phyloP scores from a whole-genome alignment of 2,797 vertebrate species.

The Balearica regulorum region DNA sequence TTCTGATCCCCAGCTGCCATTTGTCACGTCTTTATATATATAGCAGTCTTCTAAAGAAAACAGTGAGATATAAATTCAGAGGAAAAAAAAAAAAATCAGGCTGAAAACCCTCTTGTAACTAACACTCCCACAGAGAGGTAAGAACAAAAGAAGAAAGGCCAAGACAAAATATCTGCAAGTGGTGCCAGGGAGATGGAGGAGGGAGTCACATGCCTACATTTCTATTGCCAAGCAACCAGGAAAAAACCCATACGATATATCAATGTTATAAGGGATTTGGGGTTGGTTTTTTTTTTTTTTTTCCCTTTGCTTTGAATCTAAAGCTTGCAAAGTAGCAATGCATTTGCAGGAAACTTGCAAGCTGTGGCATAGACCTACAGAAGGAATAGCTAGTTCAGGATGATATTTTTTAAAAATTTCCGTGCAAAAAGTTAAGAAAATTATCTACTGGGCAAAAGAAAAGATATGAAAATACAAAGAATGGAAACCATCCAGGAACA shows the following conservation, averaged over 20 bases:
- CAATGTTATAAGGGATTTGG: not conserved
- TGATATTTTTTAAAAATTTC: not conserved
- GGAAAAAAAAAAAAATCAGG: not conserved
- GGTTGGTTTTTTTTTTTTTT: not conserved
- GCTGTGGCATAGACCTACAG: not conserved
- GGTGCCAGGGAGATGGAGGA: slow-evolving; percentile 10
- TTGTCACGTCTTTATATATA: not conserved
- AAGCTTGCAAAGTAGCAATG: not conserved
- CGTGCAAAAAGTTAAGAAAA: not conserved
- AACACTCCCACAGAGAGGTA: slow-evolving; percentile 24
- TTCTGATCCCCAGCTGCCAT: not conserved
- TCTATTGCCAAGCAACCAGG: slow-evolving; percentile 51
- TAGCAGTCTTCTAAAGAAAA: not conserved
- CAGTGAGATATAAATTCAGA: not conserved
- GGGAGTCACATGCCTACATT: slow-evolving; percentile 1
- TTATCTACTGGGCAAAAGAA: not conserved
- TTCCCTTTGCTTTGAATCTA: not conserved
- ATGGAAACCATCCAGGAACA: not conserved
- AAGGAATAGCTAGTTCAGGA: not conserved
- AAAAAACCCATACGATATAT: not conserved
- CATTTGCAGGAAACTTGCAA: not conserved
- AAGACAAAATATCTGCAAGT: slow-evolving; percentile 31
- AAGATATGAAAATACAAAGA: not conserved
- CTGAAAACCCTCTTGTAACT: slow-evolving; percentile 7
- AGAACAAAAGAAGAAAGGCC: slow-evolving; percentile 54